These are phyloP conservation scores for Tinea semifulvella DNA, from an alignment of 2,888 invertebrate species.

Conservation along the genomic window DNA sequence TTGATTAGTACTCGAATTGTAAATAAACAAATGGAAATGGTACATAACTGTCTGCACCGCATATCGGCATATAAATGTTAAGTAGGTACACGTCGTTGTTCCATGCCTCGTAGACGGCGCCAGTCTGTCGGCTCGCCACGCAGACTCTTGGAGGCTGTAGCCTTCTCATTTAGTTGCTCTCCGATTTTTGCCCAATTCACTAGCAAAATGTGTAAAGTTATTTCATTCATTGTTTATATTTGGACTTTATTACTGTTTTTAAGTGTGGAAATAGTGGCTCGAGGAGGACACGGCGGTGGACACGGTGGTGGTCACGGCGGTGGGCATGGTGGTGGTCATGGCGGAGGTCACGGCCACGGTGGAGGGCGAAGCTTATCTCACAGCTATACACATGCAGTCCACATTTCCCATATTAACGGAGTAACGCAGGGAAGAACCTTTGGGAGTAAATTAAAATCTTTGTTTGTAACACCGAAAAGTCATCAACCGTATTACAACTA, in stretches of 20 bases:
- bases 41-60: too few species aligned
- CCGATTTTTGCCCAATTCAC: slow-evolving; percentile 3
- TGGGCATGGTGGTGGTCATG: neutral
- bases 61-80: too few species aligned
- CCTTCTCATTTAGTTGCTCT: neutral
- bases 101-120: slow-evolving; percentile 6
- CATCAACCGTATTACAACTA: slow-evolving; percentile 45
- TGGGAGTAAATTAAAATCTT: neutral
- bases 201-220: neutral
- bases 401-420: neutral
- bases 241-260: too few species aligned
- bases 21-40: too few species aligned
- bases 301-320: neutral
- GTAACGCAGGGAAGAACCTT: neutral
- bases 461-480: slow-evolving; percentile 13
- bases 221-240: neutral
- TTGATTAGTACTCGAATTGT: too few species aligned
- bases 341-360: neutral
- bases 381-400: neutral
- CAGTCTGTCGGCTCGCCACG: slow-evolving; percentile 1
- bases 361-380: neutral
- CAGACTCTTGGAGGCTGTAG: slow-evolving; percentile 1
- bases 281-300: slow-evolving; percentile 1
- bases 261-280: slow-evolving; percentile 1
- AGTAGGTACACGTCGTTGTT: too few species aligned